Conservation (phyloP, 2,113 vertebrate genomes). For the Xiphophorus couchianus region DNA sequence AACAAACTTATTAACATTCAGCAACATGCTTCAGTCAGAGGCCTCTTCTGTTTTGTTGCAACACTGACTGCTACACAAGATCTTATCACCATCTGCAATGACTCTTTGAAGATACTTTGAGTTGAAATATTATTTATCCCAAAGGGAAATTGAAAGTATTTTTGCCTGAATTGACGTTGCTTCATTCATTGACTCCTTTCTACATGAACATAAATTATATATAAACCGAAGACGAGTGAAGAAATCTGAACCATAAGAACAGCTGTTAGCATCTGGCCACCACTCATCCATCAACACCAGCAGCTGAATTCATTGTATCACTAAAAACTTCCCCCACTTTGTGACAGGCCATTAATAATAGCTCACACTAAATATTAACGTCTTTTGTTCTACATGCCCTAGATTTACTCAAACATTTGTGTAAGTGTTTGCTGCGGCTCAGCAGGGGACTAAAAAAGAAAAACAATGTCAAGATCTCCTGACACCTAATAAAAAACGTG, state of each 20-base stretch:
- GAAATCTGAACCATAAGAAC: background rate
- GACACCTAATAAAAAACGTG: background rate
- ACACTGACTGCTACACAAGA: no score
- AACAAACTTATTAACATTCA: no score
- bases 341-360: conserved; percentile 20
- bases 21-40: no score
- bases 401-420: background rate
- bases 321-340: background rate
- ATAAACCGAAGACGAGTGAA: background rate
- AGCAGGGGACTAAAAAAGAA: background rate
- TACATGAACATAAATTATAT: no score
- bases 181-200: no score
- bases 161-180: no score
- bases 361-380: background rate
- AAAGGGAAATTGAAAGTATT: no score
- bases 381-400: background rate
- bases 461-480: background rate
- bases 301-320: background rate
- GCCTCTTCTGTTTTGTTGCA: no score
- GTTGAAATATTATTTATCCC: no score
- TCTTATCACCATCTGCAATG: no score
- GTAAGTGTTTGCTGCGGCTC: background rate
- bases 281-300: background rate
- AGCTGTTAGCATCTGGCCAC: background rate
- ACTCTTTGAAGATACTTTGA: no score